These are phyloP conservation scores for Basileuterus tristriatus DNA, from an alignment of 2,797 vertebrate species.

Conservation along the genomic window DNA sequence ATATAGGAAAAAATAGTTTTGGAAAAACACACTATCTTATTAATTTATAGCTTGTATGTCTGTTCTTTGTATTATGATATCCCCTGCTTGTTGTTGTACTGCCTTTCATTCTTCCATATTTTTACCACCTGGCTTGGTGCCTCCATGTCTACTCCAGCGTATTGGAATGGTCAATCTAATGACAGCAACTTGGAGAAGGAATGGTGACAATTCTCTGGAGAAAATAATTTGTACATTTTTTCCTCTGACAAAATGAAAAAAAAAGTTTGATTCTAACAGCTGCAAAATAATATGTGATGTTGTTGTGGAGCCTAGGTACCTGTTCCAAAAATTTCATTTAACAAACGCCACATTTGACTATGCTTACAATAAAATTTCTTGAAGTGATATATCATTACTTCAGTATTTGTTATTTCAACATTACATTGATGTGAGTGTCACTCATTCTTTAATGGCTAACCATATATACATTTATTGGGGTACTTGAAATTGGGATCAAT, in stretches of 20 bases:
- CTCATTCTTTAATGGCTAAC: neutral
- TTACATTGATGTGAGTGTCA: neutral
- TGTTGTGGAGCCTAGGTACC: neutral
- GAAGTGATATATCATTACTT: neutral
- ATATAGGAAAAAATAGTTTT: neutral
- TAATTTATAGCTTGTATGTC: neutral
- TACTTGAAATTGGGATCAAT: neutral
- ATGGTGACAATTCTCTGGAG: neutral
- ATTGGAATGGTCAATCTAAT: neutral
- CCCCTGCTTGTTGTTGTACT: neutral
- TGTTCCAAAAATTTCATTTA: neutral
- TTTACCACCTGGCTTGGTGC: neutral
- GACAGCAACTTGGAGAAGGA: neutral
- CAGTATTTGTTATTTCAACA: neutral
- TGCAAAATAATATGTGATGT: neutral
- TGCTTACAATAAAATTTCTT: neutral
- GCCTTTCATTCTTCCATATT: neutral
- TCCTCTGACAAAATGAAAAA: neutral
- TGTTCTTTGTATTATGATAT: neutral
- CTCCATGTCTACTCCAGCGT: neutral
- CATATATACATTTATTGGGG: neutral
- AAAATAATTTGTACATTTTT: neutral
- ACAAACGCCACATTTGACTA: neutral
- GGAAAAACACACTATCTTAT: neutral
- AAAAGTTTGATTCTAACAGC: neutral